Base-by-base conservation (phyloP, 2,113 vertebrate species). In the Myrmophylax atrothorax region DNA sequence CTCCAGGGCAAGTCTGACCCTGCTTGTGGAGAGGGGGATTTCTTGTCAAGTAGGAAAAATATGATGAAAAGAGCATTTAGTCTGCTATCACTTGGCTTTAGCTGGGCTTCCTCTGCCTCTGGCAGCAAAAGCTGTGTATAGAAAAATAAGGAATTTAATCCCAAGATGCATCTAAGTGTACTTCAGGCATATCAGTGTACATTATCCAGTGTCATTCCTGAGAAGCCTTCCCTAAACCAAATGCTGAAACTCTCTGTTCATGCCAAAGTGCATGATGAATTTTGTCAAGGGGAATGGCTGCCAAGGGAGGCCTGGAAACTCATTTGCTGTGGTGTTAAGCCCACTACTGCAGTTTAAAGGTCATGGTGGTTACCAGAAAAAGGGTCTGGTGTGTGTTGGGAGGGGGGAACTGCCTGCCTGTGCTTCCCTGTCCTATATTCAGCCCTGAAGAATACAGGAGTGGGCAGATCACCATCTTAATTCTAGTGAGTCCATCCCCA, bases 191-290 rank as follows among this genome's bases (percentile, higher is more conserved):
- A 22, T 6, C 35, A 66, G 12, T 4, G 15, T 23, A 29, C 16
- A 8, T 46, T 56, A 20, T 15, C 72, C 2, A 1, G 40, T 44
- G 49, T 31, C n/a, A 5, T 29, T 75, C 69, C 86, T 58, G n/a
- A 93, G 33, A 84, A 67, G 47, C 47, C 60, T 78, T 49, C 88
- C 88, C 76, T 62, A 59, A 94, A 89, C 28, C 62, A 38, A 22
- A 6, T 2, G 7, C 73, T 72, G 85, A 52, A 67, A 20, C 7
- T 46, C 29, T 60, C 64, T 91, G 44, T 29, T 44, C n/a, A 7
- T 70, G 85, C 88, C 83, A 92, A 86, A 94, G 85, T 17, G 69
- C 49, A 10, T 81, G 83, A 90, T 89, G 56, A 60, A 91, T 96
- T 96, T 78, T 78, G 82, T 93, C 53, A 16, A 37, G 69, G 75